Evolutionary conservation across 2,888 invertebrate genomes (phyloP).

Genomic region (Alloplasta piceator): DNA sequence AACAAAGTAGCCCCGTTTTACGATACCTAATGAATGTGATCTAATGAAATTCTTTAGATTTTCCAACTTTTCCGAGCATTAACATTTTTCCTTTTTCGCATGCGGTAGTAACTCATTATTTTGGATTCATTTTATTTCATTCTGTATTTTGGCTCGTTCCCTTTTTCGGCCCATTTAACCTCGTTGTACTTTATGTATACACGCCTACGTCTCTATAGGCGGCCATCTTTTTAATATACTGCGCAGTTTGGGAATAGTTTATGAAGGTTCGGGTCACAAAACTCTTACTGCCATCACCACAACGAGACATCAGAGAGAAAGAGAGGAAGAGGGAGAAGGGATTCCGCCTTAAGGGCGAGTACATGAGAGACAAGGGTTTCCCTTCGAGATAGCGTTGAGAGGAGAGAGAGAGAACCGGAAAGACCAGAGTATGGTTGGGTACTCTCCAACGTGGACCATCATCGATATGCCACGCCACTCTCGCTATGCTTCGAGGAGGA

Average conservation of each 20-base stretch:
- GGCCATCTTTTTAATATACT: conserved; percentile 79
- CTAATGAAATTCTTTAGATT: not conserved
- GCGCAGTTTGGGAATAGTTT: conserved; percentile 82
- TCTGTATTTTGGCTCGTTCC: conserved; percentile 42
- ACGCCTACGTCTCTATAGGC: conserved; percentile 82
- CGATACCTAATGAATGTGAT: too few relatives aligned
- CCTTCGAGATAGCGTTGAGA: conserved; percentile 51
- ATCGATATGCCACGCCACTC: conserved; percentile 56
- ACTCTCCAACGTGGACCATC: conserved; percentile 58
- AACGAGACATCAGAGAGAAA: conserved; percentile 46
- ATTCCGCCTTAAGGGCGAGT: conserved; percentile 67
- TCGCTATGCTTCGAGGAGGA: conserved; percentile 32
- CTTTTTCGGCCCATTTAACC: conserved; percentile 38
- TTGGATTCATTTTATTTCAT: too few relatives aligned
- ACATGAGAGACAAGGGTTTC: conserved; percentile 49
- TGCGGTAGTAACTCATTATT: conserved; percentile 73
- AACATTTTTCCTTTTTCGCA: conserved; percentile 65
- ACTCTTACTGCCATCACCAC: conserved; percentile 40
- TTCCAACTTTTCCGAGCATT: not conserved
- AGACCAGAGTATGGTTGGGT: conserved; percentile 68
- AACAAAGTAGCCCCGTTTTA: too few relatives aligned
- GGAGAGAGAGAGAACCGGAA: conserved; percentile 65
- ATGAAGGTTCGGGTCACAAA: conserved; percentile 82
- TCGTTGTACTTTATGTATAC: conserved; percentile 76
- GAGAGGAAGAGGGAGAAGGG: conserved; percentile 57